These are phyloP conservation scores for Biston betularia DNA, from an alignment of 2,888 invertebrate species.

Conservation along the genomic window DNA sequence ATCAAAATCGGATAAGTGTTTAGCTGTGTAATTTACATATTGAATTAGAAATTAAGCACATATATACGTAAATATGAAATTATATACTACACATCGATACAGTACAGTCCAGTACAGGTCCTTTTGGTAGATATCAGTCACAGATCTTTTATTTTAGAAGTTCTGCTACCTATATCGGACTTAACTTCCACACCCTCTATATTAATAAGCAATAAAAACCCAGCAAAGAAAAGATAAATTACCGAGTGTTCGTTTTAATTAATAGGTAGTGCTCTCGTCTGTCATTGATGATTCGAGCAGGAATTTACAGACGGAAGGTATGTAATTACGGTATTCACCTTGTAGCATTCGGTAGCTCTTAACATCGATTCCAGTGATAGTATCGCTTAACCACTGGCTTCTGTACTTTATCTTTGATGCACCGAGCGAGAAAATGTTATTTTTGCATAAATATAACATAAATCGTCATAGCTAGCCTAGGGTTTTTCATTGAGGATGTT, in stretches of 20 bases:
- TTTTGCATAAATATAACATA: constrained; percentile 30
- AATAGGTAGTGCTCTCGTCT: constrained; percentile 38
- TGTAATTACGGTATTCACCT: constrained; percentile 47
- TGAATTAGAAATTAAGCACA: no score
- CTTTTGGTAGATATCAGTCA: neutral
- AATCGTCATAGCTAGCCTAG: constrained; percentile 18
- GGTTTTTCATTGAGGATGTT: constrained; percentile 34
- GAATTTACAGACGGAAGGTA: constrained; percentile 43
- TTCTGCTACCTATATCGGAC: neutral
- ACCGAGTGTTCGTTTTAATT: constrained; percentile 39
- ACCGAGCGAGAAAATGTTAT: constrained; percentile 42
- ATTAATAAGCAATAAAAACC: constrained; percentile 1
- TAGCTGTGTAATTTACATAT: no score
- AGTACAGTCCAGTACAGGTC: no score
- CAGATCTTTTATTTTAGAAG: no score
- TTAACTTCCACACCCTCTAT: neutral
- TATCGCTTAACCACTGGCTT: constrained; percentile 39
- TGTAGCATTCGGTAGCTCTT: constrained; percentile 49
- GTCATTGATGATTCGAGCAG: constrained; percentile 45
- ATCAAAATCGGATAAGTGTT: no score
- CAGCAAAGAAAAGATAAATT: constrained; percentile 27
- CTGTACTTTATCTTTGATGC: constrained; percentile 40
- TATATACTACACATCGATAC: no score
- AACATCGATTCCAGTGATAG: constrained; percentile 46
- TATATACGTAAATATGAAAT: no score